Evolutionary conservation across 92 coral and sea anemone genomes (phyloP), one percentile per base, ranked within the genome.

Genomic region (Pocillopora meandrina): DNA sequence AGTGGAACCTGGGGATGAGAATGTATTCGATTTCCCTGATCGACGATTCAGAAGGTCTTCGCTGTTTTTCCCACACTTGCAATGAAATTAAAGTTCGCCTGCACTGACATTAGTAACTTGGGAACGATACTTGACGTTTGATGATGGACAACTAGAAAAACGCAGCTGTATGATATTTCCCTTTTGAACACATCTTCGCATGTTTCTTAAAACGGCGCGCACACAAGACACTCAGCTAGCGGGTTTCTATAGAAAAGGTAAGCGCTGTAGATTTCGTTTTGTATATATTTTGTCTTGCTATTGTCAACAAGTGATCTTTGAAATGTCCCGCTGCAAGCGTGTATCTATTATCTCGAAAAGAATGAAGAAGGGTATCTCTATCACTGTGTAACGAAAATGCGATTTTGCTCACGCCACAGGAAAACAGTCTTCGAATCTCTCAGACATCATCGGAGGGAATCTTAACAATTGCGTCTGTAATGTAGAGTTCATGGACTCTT

Each of bases 361-460:
- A 72, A 82, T 82, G 74, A 63, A 33, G 33, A 56, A 62, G 52
- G 62, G 57, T 61, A 62, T 72, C 73, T 74, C 78, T 42, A 73
- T 83, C 61, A 73, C 70, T 12, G 14, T 33, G 55, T 64, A 55
- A 26, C 61, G 35, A 55, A 23, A 35, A 57, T 70, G 78, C 15
- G 69, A 81, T 71, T 81, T 81, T 42, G 42, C 59, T 59, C 69
- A 47, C 76, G 85, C 71, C 26, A 57, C 75, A 81, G 85, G 85
- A n/a, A 1, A 8, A 70, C 31, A 31, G 15, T 68, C 15, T 5
- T 18, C 61, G 58, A 19, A 31, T 18, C 65, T 70, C 19, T 31
- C 68, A 31, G 85, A 79, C 83, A 20, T 56, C 68, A 68, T 15
- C 56, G 81, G 11, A 72, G 59, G 47, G 18, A 56, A 57, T 34